Evolutionary conservation across 2,888 invertebrate genomes (phyloP), one percentile per base, ranked within the genome.

Genomic region (Osedax fenrisi): DNA sequence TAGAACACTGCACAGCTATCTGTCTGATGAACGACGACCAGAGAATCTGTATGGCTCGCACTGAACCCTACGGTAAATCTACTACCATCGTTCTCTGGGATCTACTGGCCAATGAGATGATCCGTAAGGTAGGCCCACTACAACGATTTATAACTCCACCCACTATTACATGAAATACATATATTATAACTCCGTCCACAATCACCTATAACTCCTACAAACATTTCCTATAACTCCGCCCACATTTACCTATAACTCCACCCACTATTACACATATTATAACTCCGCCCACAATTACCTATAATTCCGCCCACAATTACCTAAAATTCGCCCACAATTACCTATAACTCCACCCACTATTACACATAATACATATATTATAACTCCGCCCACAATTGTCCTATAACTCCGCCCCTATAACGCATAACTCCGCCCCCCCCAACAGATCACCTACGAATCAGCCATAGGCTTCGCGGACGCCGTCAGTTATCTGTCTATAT

Each of bases 1-100:
- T 41, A 10, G 83, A 84, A 77, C 80, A 82, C 70, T 84, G 84
- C 76, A 83, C 85, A 0, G 84, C 84, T 2, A 77, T 82, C 27
- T 81, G 81, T 75, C 80, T 84, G 61, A 83, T 84, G 82, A 79
- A 79, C 74, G 83, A 84, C 75, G 82, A 81, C 10, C 82, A 84
- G 71, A 81, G 82, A 75, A 81, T 84, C 5, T 80, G 83, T 5
- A 81, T 84, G 64, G 84, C 80, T 13, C 77, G 83, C 26, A 82
- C 83, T 5, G 83, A 83, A 77, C 81, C 81, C 78, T 82, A 80
- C 76, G 84, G 84, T n/a, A 81, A 80, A 66, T 82, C 81, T 27
- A 83, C 84, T 22, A 81, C 81, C 69, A 81, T 85, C 64, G 79
- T 84, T 27, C 82, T 83, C 22, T 84, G 83, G 82, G 84, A 85